Conservation (phyloP, 2,113 vertebrate species). For the Trogon surrucura region DNA sequence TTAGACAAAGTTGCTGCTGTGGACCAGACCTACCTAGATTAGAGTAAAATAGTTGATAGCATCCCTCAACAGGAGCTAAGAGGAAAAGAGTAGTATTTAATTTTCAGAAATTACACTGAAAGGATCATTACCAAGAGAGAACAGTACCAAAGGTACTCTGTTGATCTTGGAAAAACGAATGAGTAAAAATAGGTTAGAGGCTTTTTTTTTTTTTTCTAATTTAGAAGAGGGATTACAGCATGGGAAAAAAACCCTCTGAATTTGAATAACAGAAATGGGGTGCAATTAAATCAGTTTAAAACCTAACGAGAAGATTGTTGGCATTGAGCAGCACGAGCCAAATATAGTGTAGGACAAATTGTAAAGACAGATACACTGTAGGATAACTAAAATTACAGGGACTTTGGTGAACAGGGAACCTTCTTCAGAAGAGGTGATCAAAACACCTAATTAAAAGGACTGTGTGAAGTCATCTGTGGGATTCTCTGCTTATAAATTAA, state of each 20-base stretch:
- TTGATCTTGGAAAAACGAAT: background rate
- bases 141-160: background rate
- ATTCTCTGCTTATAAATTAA: background rate
- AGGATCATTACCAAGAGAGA: background rate
- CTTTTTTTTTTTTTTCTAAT: background rate
- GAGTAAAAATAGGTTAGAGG: background rate
- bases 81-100: background rate
- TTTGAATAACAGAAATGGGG: background rate
- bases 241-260: background rate
- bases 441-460: background rate
- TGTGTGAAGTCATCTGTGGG: background rate
- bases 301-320: background rate
- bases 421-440: background rate
- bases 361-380: background rate
- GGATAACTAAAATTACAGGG: background rate
- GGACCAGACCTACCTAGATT: background rate
- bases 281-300: background rate
- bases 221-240: background rate
- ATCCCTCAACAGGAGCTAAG: background rate
- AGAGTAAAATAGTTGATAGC: background rate
- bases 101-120: background rate
- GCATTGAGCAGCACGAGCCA: background rate
- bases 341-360: fast-evolving
- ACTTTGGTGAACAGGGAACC: background rate
- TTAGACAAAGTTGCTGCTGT: background rate